These are phyloP conservation scores for Theretra japonica DNA, from an alignment of 2,888 invertebrate species.

Conservation along the genomic window DNA sequence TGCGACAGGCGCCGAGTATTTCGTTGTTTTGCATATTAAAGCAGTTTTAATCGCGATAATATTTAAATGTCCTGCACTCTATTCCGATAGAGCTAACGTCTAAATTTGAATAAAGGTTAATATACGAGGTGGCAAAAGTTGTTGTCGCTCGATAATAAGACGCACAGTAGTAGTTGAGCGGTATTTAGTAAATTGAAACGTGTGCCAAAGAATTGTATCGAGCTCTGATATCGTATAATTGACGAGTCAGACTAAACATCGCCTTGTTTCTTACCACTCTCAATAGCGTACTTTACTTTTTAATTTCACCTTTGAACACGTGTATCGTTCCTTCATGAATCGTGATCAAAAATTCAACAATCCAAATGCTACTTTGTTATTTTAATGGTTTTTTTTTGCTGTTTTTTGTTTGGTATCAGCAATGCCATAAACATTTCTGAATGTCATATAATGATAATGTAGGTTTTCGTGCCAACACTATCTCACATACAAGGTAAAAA, in stretches of 20 bases:
- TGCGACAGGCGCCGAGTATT: slow-evolving; percentile 6
- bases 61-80: background rate
- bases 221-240: slow-evolving; percentile 19
- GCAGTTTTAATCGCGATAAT: background rate
- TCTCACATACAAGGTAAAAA: background rate
- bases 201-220: slow-evolving; percentile 56
- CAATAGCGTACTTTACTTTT: background rate
- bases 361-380: background rate
- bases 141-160: slow-evolving; percentile 47
- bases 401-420: background rate
- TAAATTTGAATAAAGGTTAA: slow-evolving; percentile 34
- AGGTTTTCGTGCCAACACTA: slow-evolving; percentile 9
- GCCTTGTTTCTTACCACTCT: background rate
- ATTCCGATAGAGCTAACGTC: slow-evolving; percentile 42
- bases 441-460: background rate
- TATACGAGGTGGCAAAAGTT: slow-evolving; percentile 33
- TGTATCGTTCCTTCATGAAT: no score
- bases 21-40: background rate
- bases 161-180: slow-evolving; percentile 43
- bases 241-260: background rate
- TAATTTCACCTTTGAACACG: background rate
- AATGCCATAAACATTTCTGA: background rate
- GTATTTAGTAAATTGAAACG: slow-evolving; percentile 54
- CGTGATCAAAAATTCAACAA: background rate
- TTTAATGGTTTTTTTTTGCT: background rate